Evolutionary conservation across 2,113 vertebrate genomes (phyloP).

Genomic region (Furnarius figulus): DNA sequence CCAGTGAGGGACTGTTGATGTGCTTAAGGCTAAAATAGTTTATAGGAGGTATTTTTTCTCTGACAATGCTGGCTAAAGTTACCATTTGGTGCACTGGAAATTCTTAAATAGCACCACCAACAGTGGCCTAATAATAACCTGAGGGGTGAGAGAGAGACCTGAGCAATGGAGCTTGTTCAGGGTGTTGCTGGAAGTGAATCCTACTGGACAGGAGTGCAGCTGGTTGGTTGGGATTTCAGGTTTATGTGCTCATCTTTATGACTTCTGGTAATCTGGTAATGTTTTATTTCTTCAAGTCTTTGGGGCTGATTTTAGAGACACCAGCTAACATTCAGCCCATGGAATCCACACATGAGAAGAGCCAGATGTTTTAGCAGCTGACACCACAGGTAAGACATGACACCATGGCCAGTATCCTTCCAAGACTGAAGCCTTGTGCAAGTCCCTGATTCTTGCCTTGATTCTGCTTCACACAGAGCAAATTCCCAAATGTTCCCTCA

Average conservation of each 20-base stretch:
- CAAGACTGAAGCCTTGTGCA: background rate
- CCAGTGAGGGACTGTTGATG: background rate
- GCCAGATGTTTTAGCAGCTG: background rate
- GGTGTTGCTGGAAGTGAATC: background rate
- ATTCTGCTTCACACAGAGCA: background rate
- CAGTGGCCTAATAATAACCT: slow-evolving; percentile 4
- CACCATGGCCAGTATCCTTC: accelerated
- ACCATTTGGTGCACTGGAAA: background rate
- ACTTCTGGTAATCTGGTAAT: accelerated
- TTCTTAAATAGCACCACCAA: slow-evolving; percentile 21
- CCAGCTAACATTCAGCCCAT: accelerated
- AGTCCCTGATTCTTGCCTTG: accelerated
- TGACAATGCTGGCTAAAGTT: slow-evolving; percentile 27
- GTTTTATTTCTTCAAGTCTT: background rate
- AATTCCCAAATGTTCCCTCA: background rate
- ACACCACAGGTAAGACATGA: background rate
- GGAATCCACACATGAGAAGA: accelerated
- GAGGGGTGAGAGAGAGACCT: background rate
- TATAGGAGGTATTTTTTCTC: background rate
- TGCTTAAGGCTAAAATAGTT: slow-evolving; percentile 44
- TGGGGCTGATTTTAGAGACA: background rate
- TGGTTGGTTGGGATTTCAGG: background rate
- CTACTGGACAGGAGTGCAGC: background rate
- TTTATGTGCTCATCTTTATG: background rate
- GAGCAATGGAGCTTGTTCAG: background rate